Evolutionary conservation across 2,888 invertebrate species (phyloP).

Genomic region (Eulithis testata): DNA sequence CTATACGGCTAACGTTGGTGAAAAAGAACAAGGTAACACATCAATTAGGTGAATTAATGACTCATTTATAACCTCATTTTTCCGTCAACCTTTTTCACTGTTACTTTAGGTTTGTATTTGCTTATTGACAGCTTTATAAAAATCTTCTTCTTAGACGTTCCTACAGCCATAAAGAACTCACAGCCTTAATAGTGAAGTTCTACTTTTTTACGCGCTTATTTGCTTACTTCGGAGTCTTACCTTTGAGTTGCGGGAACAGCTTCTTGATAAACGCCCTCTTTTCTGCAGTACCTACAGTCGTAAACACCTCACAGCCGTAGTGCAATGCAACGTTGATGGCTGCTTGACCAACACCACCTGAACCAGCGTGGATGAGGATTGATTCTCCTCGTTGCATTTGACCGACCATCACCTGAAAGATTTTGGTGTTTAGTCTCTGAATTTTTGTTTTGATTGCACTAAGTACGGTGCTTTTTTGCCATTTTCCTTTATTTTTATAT

Average conservation of each 20-base stretch:
- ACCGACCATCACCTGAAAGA: constrained; percentile 83
- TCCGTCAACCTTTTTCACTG: no score
- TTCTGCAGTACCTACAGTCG: constrained; percentile 95
- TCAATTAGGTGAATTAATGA: no score
- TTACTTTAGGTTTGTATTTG: no score
- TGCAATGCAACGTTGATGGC: constrained; percentile 97
- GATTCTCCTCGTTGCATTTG: constrained; percentile 92
- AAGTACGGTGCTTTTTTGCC: neutral
- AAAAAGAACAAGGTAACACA: no score
- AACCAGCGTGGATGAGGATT: constrained; percentile 96
- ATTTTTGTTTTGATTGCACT: neutral
- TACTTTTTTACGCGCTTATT: neutral
- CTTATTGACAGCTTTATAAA: no score
- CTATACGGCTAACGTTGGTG: no score
- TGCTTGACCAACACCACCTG: constrained; percentile 98
- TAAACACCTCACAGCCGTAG: constrained; percentile 95
- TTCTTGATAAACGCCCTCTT: constrained; percentile 95
- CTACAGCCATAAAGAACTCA: no score
- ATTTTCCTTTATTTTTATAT: no score
- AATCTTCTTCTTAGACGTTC: no score
- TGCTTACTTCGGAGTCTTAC: constrained; percentile 52
- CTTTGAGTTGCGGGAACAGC: constrained; percentile 90
- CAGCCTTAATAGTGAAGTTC: no score
- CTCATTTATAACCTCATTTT: no score
- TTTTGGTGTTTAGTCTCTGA: neutral